Evolutionary conservation across 2,113 vertebrate genomes (phyloP), one percentile per base, ranked within the genome.

Genomic region (Meriones unguiculatus): DNA sequence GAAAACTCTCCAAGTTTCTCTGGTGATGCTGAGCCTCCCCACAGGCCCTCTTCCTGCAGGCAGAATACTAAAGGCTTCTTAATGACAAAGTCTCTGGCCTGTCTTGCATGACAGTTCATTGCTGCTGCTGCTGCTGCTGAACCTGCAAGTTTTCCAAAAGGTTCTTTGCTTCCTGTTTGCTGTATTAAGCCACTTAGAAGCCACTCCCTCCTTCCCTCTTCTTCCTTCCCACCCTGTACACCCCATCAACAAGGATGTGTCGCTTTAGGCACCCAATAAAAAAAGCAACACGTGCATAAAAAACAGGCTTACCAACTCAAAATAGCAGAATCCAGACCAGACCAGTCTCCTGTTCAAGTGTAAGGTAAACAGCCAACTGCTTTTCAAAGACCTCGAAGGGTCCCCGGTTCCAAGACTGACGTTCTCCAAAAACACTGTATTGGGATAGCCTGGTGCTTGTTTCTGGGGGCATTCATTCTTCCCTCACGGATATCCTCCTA

Each of bases 1-100:
- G 90, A 85, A 95, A 85, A 32, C 32, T 12, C 17, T 90, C 52
- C 57, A 82, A 89, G 90, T 46, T 80, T 85, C 59, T 54, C 70
- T 4, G 41, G 24, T 52, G 12, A n/a, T 67, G 41, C 28, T 12
- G 24, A 90, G 18, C 38, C 87, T 80, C n/a, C 72, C 69, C 22
- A 8, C 14, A 18, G n/a, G 80, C 46, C 50, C 46, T 73, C 38
- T 9, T 64, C n/a, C 78, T 85, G 52, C 59, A 76, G 59, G 20
- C 5, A 2, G 50, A 62, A 85, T 10, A 25, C 28, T 59, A n/a
- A 72, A 90, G 57, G 0, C 41, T 72, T 89, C 77, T 41, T 67
- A 4, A 32, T 14, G 76, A 65, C 80, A 70, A 90, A 32, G 32
- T 30, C 2, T 46, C 75, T 62, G 14, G 54, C 87, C 41, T 32